phyloP scores from a whole-genome alignment of 2,113 vertebrate species.

The Polyodon spathula region DNA sequence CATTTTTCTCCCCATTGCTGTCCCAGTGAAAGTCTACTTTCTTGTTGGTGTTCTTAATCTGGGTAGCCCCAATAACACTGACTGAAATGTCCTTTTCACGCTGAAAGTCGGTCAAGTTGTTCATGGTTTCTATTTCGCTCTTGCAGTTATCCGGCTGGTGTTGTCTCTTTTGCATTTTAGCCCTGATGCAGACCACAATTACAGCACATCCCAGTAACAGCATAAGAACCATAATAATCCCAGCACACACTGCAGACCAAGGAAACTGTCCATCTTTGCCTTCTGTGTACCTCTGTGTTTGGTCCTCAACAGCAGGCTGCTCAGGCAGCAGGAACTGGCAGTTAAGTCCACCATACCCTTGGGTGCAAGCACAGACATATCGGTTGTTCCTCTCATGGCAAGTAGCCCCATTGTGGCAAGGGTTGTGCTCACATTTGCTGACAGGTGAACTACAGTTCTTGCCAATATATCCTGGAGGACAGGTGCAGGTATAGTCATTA shows the following conservation, averaged over 20 bases:
- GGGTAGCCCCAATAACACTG: conserved; percentile 72
- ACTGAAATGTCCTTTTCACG: conserved; percentile 80
- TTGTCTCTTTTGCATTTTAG: conserved; percentile 71
- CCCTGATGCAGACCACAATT: conserved; percentile 71
- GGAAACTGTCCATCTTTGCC: conserved; percentile 64
- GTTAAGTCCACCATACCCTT: conserved; percentile 82
- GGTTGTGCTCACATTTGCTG: conserved; percentile 79
- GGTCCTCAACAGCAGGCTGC: conserved; percentile 55
- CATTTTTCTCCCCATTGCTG: conserved; percentile 62
- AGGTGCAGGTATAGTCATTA: conserved; percentile 79
- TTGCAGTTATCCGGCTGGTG: conserved; percentile 60
- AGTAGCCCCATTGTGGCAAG: conserved; percentile 93
- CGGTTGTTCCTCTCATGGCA: conserved; percentile 82
- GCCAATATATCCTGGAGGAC: conserved; percentile 83
- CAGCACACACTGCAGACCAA: conserved; percentile 84
- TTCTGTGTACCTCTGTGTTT: conserved; percentile 64
- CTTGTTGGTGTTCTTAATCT: conserved; percentile 96
- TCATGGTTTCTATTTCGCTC: conserved; percentile 90
- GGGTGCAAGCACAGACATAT: conserved; percentile 83
- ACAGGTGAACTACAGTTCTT: conserved; percentile 83
- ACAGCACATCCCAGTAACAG: conserved; percentile 79
- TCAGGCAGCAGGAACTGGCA: conserved; percentile 90
- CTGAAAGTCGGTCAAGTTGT: conserved; percentile 86
- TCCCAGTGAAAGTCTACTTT: conserved; percentile 87
- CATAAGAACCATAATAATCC: conserved; percentile 79